A percentile compares a stretch with the other conserved stretches of the same genome.
Conservation (phyloP, 2,113 vertebrate species). For the Perognathus longimembris region DNA sequence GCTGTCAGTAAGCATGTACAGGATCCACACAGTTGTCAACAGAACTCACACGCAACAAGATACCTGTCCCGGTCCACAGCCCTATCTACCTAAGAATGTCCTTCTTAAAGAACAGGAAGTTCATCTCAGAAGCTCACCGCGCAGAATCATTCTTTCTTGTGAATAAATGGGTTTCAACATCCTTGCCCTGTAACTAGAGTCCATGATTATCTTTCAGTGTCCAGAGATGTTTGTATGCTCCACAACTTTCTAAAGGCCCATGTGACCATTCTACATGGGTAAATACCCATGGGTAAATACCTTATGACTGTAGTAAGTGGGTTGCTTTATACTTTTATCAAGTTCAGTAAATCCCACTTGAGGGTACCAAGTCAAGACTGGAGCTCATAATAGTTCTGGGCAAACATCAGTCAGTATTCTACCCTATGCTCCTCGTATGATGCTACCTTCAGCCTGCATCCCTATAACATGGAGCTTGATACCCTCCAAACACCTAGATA, state of each 20-base stretch:
- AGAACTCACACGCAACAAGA: not conserved
- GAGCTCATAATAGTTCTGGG: not conserved
- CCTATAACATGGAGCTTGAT: not conserved
- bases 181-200: not conserved
- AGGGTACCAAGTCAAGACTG: not conserved
- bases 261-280: not conserved
- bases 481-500: not conserved
- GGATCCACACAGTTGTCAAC: not conserved
- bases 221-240: not conserved
- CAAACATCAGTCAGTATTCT: too few species aligned
- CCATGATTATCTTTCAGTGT: not conserved
- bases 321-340: not conserved
- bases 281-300: too few species aligned
- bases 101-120: not conserved
- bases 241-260: not conserved
- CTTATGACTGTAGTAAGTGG: not conserved
- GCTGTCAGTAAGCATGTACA: not conserved
- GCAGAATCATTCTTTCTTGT: not conserved
- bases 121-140: not conserved
- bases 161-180: not conserved
- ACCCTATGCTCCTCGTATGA: not conserved
- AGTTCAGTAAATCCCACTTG: not conserved
- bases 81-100: not conserved
- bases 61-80: not conserved
- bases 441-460: not conserved